Conservation (phyloP, 2,888 invertebrate species). For the Margaritifera margaritifera region DNA sequence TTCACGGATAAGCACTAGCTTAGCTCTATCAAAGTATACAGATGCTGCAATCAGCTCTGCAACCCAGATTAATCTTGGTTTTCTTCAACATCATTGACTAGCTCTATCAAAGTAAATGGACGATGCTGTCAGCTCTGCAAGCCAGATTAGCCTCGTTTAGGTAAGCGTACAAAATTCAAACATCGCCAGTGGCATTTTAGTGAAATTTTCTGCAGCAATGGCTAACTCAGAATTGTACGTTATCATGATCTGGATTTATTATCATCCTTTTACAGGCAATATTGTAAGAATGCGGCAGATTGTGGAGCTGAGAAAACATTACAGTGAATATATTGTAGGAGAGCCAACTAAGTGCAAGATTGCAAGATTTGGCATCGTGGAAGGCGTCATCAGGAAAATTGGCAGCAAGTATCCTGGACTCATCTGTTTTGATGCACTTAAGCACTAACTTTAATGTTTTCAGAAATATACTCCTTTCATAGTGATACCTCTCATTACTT, state of each 20-base stretch:
- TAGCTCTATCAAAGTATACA: no score
- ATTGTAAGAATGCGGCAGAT: not conserved
- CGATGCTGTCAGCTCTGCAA: no score
- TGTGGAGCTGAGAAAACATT: conserved; percentile 2
- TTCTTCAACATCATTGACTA: no score
- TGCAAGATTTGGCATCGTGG: conserved; percentile 3
- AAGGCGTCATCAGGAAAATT: conserved; percentile 3
- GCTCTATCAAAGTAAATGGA: no score
- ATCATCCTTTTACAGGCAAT: conserved; percentile 1
- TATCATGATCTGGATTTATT: conserved; percentile 3
- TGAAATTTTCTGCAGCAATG: not conserved
- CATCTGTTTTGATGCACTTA: no score
- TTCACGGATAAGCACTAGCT: no score
- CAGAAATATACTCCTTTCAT: no score
- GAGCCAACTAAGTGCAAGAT: not conserved
- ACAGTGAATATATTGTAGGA: not conserved
- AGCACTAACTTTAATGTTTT: no score
- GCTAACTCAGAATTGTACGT: not conserved
- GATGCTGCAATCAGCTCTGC: no score
- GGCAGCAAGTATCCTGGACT: not conserved
- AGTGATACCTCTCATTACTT: no score
- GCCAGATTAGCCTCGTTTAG: no score
- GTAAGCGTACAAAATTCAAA: not conserved
- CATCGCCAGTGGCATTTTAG: not conserved
- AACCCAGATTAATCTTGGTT: no score